Base-by-base conservation (phyloP, 2,888 invertebrate genomes). In the Anarsia innoxiella region DNA sequence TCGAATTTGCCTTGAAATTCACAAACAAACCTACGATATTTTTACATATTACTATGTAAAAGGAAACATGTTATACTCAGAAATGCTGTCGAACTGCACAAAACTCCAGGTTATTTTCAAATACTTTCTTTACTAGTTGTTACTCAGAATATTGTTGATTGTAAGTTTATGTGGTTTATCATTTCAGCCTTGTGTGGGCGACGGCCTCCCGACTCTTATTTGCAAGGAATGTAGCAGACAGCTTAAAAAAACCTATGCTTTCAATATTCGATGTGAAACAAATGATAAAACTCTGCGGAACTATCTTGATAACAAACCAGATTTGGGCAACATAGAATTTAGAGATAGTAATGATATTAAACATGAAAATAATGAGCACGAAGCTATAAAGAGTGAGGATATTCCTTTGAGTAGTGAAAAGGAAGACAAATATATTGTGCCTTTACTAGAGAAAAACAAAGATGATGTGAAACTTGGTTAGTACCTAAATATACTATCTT, bases 181-280 rank as follows among this genome's bases (percentile, higher is more conserved):
- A n/a, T 35, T 66, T 8, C 50, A 83, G 83, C 75, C 72, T 6
- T 45, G 40, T 12, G 43, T 53, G 56, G 68, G 66, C 10, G 84
- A 84, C 46, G 69, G 75, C 31, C 44, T 84, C 16, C 84, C 84
- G 1, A 62, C 65, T 10, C 46, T 62, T 32, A 79, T 84, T 35
- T 84, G 84, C 42, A 83, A 77, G 44, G 75, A 75, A 12, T 84
- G 84, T 44, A 56, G 59, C 36, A 62, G 66, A 23, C 74, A 74
- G 34, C 53, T 84, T 1, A 82, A 78, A 50, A 58, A 65, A 31
- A 53, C 69, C 1, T 83, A 73, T 37, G 36, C 59, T n/a, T 83
- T 84, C 42, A 72, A 72, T 37, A 41, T 66, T 13, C 69, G 63
- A 46, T 83, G 83, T 42, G 71, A 72, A 25, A 59, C 70, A 25